Percentiles rank a stretch among this genome's conserved stretches.
These are phyloP conservation scores for Chiridota heheva DNA, from an alignment of 35 echinoderm and acorn worm species.

Conservation along the genomic window DNA sequence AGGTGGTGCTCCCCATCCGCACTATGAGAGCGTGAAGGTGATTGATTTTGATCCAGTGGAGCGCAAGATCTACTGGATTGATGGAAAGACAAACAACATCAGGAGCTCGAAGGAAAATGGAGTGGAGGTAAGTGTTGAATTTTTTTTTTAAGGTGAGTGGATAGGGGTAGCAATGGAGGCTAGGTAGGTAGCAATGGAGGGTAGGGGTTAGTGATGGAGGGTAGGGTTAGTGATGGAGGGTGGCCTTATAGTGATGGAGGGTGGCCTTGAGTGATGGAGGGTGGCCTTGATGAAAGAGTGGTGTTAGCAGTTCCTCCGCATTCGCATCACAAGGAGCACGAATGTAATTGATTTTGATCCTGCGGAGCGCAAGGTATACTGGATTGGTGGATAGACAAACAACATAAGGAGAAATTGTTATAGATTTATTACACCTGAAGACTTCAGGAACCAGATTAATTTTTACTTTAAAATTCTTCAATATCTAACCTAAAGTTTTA, in stretches of 20 bases:
- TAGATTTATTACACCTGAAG: no score
- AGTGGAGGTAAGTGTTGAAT: constrained; percentile 51
- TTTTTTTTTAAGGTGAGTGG: background rate
- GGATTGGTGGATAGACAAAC: constrained; percentile 74
- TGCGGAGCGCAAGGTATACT: constrained; percentile 50
- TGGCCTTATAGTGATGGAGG: no score
- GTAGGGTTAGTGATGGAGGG: no score
- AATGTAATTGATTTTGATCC: constrained; percentile 81
- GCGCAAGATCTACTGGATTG: constrained; percentile 76
- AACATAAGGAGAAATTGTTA: constrained; percentile 67
- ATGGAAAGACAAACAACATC: constrained; percentile 64
- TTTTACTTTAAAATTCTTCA: no score
- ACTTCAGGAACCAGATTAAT: no score
- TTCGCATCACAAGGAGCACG: constrained; percentile 56
- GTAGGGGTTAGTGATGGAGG: no score
- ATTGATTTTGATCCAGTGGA: constrained; percentile 73
- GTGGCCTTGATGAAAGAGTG: no score
- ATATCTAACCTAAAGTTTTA: no score
- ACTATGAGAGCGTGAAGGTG: constrained; percentile 47
- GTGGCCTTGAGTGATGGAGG: no score
- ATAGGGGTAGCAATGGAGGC: background rate
- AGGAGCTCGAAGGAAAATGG: constrained; percentile 69
- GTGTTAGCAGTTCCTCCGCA: constrained; percentile 73
- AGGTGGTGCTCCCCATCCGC: constrained; percentile 78
- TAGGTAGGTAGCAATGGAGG: background rate